phyloP scores from a whole-genome alignment of 2,113 vertebrate genomes.

The Corythaeola cristata region DNA sequence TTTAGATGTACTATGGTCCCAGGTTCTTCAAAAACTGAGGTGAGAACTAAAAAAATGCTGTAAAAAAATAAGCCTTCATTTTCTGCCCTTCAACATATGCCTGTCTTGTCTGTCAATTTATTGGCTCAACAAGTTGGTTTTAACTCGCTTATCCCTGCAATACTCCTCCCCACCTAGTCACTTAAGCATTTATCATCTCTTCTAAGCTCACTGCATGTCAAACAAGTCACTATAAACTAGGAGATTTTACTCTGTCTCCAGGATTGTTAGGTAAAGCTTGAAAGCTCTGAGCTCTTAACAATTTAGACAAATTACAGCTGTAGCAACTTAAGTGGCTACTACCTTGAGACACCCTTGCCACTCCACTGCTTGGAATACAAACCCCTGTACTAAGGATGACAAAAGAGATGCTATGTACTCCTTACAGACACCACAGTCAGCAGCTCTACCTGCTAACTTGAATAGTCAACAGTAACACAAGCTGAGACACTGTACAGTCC shows the following conservation, averaged over 20 bases:
- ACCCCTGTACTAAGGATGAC: not conserved
- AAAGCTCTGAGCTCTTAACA: not conserved
- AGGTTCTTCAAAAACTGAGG: not conserved
- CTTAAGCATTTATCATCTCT: not conserved
- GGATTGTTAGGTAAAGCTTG: not conserved
- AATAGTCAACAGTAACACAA: not conserved
- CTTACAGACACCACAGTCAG: not conserved
- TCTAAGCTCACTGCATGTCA: not conserved
- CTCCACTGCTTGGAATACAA: not conserved
- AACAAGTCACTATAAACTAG: not conserved
- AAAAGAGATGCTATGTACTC: not conserved
- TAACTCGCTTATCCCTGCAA: not conserved
- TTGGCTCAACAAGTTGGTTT: not conserved
- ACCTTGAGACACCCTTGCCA: not conserved
- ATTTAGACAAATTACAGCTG: not conserved
- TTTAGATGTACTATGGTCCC: not conserved
- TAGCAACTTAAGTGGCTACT: not conserved
- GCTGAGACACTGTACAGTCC: too few relatives aligned
- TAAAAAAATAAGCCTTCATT: not conserved
- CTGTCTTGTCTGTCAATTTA: not conserved
- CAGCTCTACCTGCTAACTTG: not conserved
- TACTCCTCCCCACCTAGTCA: not conserved
- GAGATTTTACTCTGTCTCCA: not conserved
- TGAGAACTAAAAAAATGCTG: not conserved
- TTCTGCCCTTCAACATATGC: not conserved